Evolutionary conservation across 2,888 invertebrate genomes (phyloP), one percentile per base, ranked within the genome.

Genomic region (Apoderus coryli): DNA sequence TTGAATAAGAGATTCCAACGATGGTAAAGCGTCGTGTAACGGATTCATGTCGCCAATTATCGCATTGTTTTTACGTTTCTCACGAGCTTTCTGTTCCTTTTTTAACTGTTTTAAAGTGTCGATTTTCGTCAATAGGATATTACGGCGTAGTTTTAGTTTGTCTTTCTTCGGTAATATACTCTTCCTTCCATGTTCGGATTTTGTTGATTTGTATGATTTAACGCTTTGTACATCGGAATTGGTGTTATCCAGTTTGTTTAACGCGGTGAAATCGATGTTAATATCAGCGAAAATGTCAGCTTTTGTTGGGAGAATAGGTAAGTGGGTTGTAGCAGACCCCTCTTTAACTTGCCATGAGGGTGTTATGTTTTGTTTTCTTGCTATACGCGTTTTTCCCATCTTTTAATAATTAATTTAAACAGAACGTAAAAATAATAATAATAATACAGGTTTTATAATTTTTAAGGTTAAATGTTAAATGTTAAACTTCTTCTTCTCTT

Each of bases 21-120:
- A 50, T 4, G 54, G 54, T 23, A 56, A 44, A 4, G 53, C 50
- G 44, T 54, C 55, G 27, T 39, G 46, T 15, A 55, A 39, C 7
- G 50, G 44, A 35, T 52, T 49, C 14, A 48, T 46, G 35, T 53
- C 53, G 13, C 52, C 52, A 22, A 49, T 45, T 27, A 53, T 36
- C 2, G 45, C 38, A 14, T 39, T 46, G 6, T 44, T 47, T 35
- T 49, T 51, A 14, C 48, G 39, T 29, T 53, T 54, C 7, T 47
- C 42, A 13, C 47, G 42, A 6, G 43, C 4, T 36, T 49, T 49
- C 4, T 36, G 29, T 30, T 52, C 43, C 30, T 50, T 48, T 32
- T 51, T 50, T 34, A 46, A 34, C 29, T 49, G 45, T 26, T 47
- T 46, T 4, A 50, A 41, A 6, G 44, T 34, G 34, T 53, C 50